Conservation (phyloP, 2,888 invertebrate genomes). For the Charanyca ferruginea region DNA sequence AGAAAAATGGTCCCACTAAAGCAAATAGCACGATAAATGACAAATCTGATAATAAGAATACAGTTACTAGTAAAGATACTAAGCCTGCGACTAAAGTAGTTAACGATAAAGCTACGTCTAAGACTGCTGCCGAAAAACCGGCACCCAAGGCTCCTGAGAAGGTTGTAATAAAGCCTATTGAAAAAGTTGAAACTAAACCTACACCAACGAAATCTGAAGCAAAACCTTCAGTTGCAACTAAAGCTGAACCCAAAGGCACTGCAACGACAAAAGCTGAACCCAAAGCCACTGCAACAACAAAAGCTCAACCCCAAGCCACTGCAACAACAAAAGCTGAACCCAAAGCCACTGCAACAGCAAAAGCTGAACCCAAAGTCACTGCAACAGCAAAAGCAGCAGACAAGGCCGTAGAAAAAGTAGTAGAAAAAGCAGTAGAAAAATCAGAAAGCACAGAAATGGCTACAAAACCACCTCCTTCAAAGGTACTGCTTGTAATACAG, state of each 20-base stretch:
- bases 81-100: constrained; percentile 66
- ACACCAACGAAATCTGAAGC: constrained; percentile 56
- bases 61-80: constrained; percentile 64
- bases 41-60: constrained; percentile 66
- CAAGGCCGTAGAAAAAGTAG: constrained; percentile 75
- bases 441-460: constrained; percentile 85
- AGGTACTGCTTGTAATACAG: constrained; percentile 70
- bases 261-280: constrained; percentile 51
- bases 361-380: too few relatives aligned
- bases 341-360: constrained; percentile 67
- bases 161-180: constrained; percentile 66
- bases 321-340: constrained; percentile 57
- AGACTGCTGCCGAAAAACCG: constrained; percentile 66
- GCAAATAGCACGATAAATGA: constrained; percentile 71
- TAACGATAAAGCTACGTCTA: constrained; percentile 67
- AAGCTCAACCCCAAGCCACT: too few relatives aligned
- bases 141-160: constrained; percentile 59
- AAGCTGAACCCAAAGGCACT: constrained; percentile 66
- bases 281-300: constrained; percentile 67
- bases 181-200: constrained; percentile 64
- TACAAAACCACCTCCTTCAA: constrained; percentile 86
- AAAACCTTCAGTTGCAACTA: constrained; percentile 51
- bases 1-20: constrained; percentile 76
- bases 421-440: constrained; percentile 73
- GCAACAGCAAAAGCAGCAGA: constrained; percentile 70